Evolutionary conservation across 2,888 invertebrate species (phyloP).

Genomic region (Microchrysa polita): DNA sequence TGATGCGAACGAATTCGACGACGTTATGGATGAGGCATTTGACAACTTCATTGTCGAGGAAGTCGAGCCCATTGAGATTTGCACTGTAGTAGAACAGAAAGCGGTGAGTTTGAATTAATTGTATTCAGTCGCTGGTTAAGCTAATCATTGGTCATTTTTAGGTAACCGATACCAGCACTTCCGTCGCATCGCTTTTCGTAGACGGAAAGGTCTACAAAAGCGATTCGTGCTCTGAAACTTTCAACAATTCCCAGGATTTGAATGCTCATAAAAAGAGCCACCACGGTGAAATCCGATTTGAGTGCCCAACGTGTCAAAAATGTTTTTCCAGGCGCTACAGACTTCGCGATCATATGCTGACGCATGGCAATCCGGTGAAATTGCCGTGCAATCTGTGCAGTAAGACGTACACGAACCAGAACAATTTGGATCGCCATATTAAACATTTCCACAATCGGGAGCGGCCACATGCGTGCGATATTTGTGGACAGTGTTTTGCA

Average conservation of each 20-base stretch:
- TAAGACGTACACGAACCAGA: conserved; percentile 49
- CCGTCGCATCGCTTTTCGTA: not conserved
- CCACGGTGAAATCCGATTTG: conserved; percentile 48
- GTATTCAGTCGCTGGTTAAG: not conserved
- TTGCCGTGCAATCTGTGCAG: conserved; percentile 47
- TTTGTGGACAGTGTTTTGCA: conserved; percentile 49
- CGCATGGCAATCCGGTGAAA: conserved; percentile 39
- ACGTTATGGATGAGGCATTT: conserved; percentile 6
- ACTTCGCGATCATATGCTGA: conserved; percentile 47
- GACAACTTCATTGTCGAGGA: conserved; percentile 23
- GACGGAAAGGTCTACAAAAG: conserved; percentile 12
- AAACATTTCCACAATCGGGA: conserved; percentile 50
- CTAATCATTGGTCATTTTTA: not conserved
- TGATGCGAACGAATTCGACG: not conserved
- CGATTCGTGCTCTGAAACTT: conserved; percentile 47
- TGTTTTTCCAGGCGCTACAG: conserved; percentile 50
- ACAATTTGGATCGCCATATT: conserved; percentile 51
- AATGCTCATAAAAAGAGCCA: conserved; percentile 50
- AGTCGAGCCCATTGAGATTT: not conserved
- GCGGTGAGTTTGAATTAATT: not conserved
- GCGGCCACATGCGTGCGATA: conserved; percentile 44
- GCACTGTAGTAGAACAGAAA: not conserved
- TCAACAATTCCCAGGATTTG: conserved; percentile 38
- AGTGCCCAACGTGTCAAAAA: conserved; percentile 49
- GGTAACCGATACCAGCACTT: not conserved